These are phyloP conservation scores for Eunapius fragilis DNA, from an alignment of 37 sponge, comb jelly and placozoan species.

Conservation along the genomic window DNA sequence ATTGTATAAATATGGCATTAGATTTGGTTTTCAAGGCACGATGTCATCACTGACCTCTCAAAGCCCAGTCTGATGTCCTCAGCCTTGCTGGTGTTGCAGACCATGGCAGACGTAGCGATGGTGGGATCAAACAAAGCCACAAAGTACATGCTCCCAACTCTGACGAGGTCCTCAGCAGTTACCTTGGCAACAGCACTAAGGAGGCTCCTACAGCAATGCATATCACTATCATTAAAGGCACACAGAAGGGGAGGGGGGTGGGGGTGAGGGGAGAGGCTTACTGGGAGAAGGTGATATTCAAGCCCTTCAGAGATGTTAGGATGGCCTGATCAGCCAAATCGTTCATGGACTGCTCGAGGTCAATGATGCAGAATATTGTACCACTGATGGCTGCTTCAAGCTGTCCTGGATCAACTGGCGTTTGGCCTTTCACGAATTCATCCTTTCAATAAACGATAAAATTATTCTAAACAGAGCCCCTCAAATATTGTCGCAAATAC, in stretches of 20 bases:
- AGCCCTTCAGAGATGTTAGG: slow-evolving; percentile 25
- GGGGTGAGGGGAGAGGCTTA: too few species aligned
- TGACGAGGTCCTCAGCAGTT: slow-evolving; percentile 65
- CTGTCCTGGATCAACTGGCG: slow-evolving; percentile 51
- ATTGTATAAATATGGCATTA: too few species aligned
- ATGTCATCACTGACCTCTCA: slow-evolving; percentile 42
- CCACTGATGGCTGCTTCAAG: slow-evolving; percentile 83
- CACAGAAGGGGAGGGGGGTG: too few species aligned
- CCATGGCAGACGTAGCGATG: slow-evolving; percentile 61
- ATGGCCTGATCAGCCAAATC: slow-evolving; percentile 43
- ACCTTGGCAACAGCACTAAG: slow-evolving; percentile 70
- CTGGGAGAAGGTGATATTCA: slow-evolving; percentile 32
- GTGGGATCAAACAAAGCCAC: slow-evolving; percentile 59
- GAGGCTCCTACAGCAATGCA: slow-evolving; percentile 42
- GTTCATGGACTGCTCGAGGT: slow-evolving; percentile 59
- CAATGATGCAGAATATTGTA: slow-evolving; percentile 63
- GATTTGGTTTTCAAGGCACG: not conserved
- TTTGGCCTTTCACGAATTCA: slow-evolving; percentile 55
- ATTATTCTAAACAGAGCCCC: not conserved
- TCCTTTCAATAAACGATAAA: slow-evolving; percentile 10
- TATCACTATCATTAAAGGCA: too few species aligned
- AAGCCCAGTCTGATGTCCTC: slow-evolving; percentile 66
- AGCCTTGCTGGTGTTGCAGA: slow-evolving; percentile 84
- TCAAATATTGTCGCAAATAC: too few species aligned
- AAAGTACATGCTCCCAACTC: slow-evolving; percentile 79